Conservation (phyloP, 2,888 invertebrate species). For the Synanthedon myopaeformis region DNA sequence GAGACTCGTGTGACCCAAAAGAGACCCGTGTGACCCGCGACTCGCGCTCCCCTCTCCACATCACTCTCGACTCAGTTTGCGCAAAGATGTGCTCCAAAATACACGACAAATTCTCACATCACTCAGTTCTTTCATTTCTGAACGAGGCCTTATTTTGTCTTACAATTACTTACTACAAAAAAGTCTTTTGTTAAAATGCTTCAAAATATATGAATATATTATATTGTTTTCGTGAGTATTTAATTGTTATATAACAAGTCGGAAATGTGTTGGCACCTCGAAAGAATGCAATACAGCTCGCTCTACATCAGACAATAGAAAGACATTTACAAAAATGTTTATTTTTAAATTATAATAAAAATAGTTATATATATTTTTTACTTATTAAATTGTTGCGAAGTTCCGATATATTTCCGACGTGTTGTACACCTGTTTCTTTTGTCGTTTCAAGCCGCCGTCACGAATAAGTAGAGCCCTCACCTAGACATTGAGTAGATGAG, state of each 20-base stretch:
- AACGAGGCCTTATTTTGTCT: constrained; percentile 12
- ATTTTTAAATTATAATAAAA: too few species aligned
- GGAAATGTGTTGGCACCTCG: too few species aligned
- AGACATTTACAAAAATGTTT: too few species aligned
- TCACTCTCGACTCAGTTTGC: constrained; percentile 26
- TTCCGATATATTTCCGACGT: too few species aligned
- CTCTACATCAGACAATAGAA: too few species aligned
- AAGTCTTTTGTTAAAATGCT: background rate
- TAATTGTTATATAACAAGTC: background rate
- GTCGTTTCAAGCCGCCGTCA: background rate
- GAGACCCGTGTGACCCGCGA: background rate
- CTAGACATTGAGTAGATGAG: constrained; percentile 16
- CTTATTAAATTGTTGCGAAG: background rate
- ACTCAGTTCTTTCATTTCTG: constrained; percentile 53
- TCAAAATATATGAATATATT: background rate
- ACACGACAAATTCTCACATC: constrained; percentile 60
- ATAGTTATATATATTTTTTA: too few species aligned
- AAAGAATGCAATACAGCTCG: too few species aligned
- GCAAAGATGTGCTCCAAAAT: constrained; percentile 49
- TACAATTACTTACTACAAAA: background rate
- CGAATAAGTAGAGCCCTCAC: constrained; percentile 5
- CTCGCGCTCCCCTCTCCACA: background rate
- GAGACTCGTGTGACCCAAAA: too few species aligned
- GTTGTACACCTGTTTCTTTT: background rate
- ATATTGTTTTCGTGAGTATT: background rate